Base-by-base conservation (phyloP, 2,797 vertebrate species). In the Sebastes steindachneri region DNA sequence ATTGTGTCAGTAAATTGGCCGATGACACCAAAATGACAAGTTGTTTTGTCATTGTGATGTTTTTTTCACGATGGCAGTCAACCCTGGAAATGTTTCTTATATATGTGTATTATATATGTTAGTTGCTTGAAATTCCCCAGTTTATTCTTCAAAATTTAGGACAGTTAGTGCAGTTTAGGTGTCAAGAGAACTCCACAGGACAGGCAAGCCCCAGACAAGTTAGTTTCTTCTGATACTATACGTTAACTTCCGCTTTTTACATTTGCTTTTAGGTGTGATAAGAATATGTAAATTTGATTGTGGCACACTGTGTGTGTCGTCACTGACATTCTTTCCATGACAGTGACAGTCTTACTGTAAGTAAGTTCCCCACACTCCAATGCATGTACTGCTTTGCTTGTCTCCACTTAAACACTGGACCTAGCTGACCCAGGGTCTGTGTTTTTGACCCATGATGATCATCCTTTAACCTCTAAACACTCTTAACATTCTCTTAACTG, bases 321-420 rank as follows among this genome's bases (percentile, higher is more conserved):
- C 57, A 21, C 71, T 31, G 26, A 11, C 55, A 66, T 81, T 76
- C 17, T 64, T 67, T 75, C 55, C 66, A 33, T 51, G 54, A 54
- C 67, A 58, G 41, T 79, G 75, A 66, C 66, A 59, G 28, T 28
- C 23, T 65, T 53, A 17, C 35, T 41, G n/a, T 33, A 37, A 37
- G 12, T 37, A 51, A 33, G 37, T 80, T 70, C 35, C 31, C 31
- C 70, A 80, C 70, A 35, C 64, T 76, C 55, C 9, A 1, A 48
- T 57, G 31, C 55, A 29, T 41, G 5, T 29, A 5, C 4, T 55
- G 7, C 10, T 48, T 58, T 55, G 7, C 12, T 37, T 63, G 26
- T 63, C 9, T 31, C 26, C 67, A 23, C 29, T 25, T 12, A 7
- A 7, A 25, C 29, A 60, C 15, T 12, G n/a, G 21, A 60, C 26